These are phyloP conservation scores for Teleogryllus occipitalis DNA, from an alignment of 1,140 invertebrate species.

Conservation along the genomic window DNA sequence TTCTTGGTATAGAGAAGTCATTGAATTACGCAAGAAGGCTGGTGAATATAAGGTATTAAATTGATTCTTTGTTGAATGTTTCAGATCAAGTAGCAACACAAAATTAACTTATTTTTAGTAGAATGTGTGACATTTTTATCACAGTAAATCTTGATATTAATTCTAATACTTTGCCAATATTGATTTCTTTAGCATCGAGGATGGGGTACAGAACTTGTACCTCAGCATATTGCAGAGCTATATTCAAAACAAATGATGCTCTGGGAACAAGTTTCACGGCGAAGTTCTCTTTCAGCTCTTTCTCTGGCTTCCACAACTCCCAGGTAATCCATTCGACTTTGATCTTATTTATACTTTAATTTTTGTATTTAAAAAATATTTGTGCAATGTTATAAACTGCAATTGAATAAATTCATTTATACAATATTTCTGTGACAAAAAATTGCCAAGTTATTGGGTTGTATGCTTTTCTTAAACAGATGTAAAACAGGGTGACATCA, in stretches of 20 bases:
- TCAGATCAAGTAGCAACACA: too few relatives aligned
- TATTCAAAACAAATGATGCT: slow-evolving; percentile 74
- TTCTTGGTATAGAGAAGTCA: slow-evolving; percentile 72
- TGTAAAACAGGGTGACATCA: too few relatives aligned
- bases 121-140: background rate
- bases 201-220: slow-evolving; percentile 77
- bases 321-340: slow-evolving; percentile 39
- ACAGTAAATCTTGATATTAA: background rate
- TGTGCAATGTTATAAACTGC: background rate
- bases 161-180: background rate
- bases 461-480: too few relatives aligned
- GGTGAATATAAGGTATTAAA: slow-evolving; percentile 78
- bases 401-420: too few relatives aligned
- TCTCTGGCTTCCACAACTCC: slow-evolving; percentile 77
- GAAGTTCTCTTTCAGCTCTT: slow-evolving; percentile 78
- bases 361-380: too few relatives aligned
- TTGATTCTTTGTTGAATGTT: background rate
- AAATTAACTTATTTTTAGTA: background rate
- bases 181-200: slow-evolving; percentile 65
- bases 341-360: background rate
- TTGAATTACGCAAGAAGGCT: slow-evolving; percentile 81
- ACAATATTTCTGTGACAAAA: too few relatives aligned
- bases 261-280: slow-evolving; percentile 80
- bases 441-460: too few relatives aligned
- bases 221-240: slow-evolving; percentile 63